Conservation (phyloP, 2,888 invertebrate genomes). For the Empis livida region DNA sequence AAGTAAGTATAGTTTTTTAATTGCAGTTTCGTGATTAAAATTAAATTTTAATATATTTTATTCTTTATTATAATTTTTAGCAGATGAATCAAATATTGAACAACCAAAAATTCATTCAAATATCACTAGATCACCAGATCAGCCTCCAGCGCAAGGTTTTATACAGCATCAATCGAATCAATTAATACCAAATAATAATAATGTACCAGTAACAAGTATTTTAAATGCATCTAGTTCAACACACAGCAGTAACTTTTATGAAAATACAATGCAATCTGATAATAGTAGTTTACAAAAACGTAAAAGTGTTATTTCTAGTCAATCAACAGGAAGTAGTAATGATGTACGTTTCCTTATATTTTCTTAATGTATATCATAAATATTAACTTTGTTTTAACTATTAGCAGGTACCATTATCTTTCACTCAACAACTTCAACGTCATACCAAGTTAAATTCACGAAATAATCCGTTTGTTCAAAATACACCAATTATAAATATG, state of each 20-base stretch:
- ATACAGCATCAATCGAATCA: slow-evolving; percentile 15
- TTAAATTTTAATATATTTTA: not conserved
- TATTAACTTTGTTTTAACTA: not conserved
- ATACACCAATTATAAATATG: slow-evolving; percentile 26
- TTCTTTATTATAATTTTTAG: slow-evolving; percentile 4
- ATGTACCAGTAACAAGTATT: slow-evolving; percentile 20
- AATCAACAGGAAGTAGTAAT: slow-evolving; percentile 37
- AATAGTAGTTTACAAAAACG: slow-evolving; percentile 36
- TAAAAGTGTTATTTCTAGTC: slow-evolving; percentile 38
- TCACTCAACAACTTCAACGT: slow-evolving; percentile 79
- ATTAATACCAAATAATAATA: slow-evolving; percentile 24
- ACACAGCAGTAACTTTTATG: slow-evolving; percentile 37
- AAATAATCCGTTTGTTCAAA: slow-evolving; percentile 30
- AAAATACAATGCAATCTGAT: slow-evolving; percentile 37
- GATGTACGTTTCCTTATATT: slow-evolving; percentile 23
- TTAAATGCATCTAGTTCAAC: slow-evolving; percentile 35
- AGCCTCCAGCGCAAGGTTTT: slow-evolving; percentile 26
- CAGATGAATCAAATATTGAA: slow-evolving; percentile 34
- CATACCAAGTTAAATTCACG: slow-evolving; percentile 34
- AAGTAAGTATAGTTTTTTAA: slow-evolving; percentile 25
- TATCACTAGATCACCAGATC: slow-evolving; percentile 35
- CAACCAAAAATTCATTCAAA: slow-evolving; percentile 31
- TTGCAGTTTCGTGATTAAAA: not conserved
- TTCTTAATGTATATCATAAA: not conserved
- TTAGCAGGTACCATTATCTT: slow-evolving; percentile 57